phyloP scores from a whole-genome alignment of 2,113 vertebrate species.

The Herpetotheres cachinnans region DNA sequence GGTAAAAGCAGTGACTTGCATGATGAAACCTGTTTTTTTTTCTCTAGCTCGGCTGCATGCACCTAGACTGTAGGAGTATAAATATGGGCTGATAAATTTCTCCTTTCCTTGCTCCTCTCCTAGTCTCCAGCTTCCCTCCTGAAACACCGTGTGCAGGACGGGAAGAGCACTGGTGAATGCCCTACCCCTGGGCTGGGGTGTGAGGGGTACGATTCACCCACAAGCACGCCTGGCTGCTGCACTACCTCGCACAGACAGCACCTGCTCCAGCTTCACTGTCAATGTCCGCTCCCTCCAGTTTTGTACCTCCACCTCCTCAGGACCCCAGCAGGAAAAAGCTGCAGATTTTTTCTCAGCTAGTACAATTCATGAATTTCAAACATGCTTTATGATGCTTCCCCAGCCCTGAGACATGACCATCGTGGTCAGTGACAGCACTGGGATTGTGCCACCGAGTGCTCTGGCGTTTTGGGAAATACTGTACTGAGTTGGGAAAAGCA shows the following conservation, averaged over 20 bases:
- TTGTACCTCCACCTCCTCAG: background rate
- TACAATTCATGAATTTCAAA: background rate
- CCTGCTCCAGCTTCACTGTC: background rate
- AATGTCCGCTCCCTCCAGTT: background rate
- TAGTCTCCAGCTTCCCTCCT: background rate
- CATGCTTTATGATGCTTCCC: background rate
- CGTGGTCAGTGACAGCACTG: fast-evolving
- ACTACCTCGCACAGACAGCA: background rate
- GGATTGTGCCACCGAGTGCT: background rate
- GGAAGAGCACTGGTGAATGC: background rate
- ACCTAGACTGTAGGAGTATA: background rate
- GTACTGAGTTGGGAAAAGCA: background rate
- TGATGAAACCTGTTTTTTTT: background rate
- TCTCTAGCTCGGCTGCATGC: background rate
- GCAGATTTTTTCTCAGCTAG: background rate
- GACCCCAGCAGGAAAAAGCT: background rate
- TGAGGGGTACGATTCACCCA: fast-evolving
- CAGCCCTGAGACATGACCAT: background rate
- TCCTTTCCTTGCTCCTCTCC: background rate
- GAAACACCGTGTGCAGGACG: fast-evolving
- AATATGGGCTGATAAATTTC: background rate
- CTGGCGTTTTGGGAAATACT: background rate
- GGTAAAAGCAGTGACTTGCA: background rate
- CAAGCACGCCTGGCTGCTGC: background rate
- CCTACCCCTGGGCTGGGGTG: background rate